Percentiles rank a stretch among this genome's conserved stretches.
These are phyloP conservation scores for Frankliniella fusca DNA, from an alignment of 2,888 invertebrate species.

Conservation along the genomic window DNA sequence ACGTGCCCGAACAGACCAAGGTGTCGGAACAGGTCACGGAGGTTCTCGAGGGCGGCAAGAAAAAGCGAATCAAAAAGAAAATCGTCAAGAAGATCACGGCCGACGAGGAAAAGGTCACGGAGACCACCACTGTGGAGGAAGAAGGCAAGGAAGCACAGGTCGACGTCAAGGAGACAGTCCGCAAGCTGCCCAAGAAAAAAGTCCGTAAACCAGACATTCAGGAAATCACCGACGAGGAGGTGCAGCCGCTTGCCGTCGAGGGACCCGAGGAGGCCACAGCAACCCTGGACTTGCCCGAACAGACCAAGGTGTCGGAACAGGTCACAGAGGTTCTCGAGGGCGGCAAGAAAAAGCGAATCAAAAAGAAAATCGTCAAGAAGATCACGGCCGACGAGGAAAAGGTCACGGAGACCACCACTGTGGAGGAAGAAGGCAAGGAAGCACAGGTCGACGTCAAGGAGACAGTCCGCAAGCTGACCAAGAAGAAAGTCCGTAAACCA, in stretches of 20 bases:
- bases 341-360: conserved; percentile 40
- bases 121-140: background rate
- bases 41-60: no score
- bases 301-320: background rate
- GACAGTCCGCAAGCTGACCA: background rate
- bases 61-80: background rate
- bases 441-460: background rate
- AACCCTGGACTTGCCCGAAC: conserved; percentile 37
- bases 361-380: conserved; percentile 43
- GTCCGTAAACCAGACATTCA: background rate
- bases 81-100: background rate
- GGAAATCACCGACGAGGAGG: background rate
- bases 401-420: background rate
- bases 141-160: background rate
- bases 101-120: background rate
- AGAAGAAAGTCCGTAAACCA: background rate
- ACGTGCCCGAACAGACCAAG: no score
- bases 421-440: background rate
- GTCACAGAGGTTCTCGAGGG: conserved; percentile 34
- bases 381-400: conserved; percentile 43
- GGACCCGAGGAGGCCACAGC: conserved; percentile 35
- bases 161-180: background rate
- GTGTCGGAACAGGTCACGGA: no score
- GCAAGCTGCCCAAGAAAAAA: background rate
- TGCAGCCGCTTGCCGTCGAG: background rate